A percentile compares a stretch with the other conserved stretches of the same genome.
Conservation (phyloP, 2,113 vertebrate species). For the Lethenteron camtschaticum region DNA sequence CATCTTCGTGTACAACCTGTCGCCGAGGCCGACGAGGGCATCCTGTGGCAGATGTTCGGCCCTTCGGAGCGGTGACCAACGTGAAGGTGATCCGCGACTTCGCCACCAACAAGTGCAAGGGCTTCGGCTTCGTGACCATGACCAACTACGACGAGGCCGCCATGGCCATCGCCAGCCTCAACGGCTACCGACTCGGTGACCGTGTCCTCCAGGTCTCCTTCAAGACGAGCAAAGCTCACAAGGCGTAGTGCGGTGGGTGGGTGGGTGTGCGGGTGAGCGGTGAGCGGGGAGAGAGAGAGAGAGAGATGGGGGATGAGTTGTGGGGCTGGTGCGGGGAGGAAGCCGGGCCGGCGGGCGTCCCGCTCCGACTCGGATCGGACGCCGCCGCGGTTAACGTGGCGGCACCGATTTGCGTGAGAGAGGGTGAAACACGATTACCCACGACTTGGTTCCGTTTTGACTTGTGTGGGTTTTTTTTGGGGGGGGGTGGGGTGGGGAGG, state of each 20-base stretch:
- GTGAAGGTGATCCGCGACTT: conserved; percentile 99
- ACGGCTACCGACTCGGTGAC: conserved; percentile 93
- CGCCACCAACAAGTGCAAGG: conserved; percentile 99
- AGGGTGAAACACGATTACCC: too few relatives aligned
- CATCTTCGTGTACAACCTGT: conserved; percentile 98
- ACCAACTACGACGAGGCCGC: conserved; percentile 98
- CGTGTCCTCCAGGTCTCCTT: conserved; percentile 95
- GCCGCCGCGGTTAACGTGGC: too few relatives aligned
- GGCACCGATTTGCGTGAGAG: too few relatives aligned
- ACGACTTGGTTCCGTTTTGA: too few relatives aligned
- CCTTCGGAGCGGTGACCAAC: conserved; percentile 91
- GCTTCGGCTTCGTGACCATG: conserved; percentile 99
- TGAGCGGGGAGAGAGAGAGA: too few relatives aligned
- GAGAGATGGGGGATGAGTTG: too few relatives aligned
- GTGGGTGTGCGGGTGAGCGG: too few relatives aligned
- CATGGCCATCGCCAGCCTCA: conserved; percentile 95
- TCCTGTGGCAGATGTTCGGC: conserved; percentile 99
- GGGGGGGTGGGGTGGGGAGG: too few relatives aligned
- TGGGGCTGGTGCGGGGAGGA: too few relatives aligned
- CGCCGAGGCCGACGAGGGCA: conserved; percentile 87
- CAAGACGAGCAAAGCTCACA: conserved; percentile 99
- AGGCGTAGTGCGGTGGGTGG: conserved; percentile 40
- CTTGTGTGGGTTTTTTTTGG: too few relatives aligned
- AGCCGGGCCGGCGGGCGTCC: too few relatives aligned
- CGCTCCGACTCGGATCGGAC: too few relatives aligned